Evolutionary conservation across 2,797 vertebrate species (phyloP), one percentile per base, ranked within the genome.

Genomic region (Gymnothorax reevesii): DNA sequence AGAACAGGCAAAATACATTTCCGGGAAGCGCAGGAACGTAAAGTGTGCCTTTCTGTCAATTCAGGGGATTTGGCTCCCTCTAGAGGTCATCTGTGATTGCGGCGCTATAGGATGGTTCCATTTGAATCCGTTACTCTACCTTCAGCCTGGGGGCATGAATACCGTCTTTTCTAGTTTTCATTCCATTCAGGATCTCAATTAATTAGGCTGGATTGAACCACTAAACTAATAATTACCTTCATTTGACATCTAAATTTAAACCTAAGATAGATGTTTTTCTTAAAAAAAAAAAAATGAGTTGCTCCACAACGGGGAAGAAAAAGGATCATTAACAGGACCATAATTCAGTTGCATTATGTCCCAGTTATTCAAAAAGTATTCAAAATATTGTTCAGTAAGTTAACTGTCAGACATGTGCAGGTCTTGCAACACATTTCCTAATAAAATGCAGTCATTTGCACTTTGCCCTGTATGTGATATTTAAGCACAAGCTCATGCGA

Each of bases 161-260:
- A 49, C 33, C 33, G 6, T 15, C 33, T 17, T 49, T 75, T 75
- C 73, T 42, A 33, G 27, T 49, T 75, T 75, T 75, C 10, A 33
- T 7, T 75, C 73, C 73, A 75, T 7, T 42, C 49, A 42, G 4
- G 73, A 13, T 49, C 73, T 17, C 27, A 75, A 75, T 75, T 75
- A 75, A 42, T 75, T 49, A 42, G 33, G 27, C 73, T 75, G 17
- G 73, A 75, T 49, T 75, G 73, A 25, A 42, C 73, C 33, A 49
- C 6, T 75, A 49, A 75, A 75, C 49, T 3, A 75, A 75, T 49
- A 49, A 12, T 75, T 75, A 75, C 27, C 73, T 75, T 75, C 73
- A 75, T 49, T 75, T 75, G 33, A 75, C 33, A 75, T 75, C 73
- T 75, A 49, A 42, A 75, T 49, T 75, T 17, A 75, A 75, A 42